A percentile compares a stretch with the other conserved stretches of the same genome.
These are phyloP conservation scores for Carapus acus DNA, from an alignment of 2,797 vertebrate species.

Conservation along the genomic window DNA sequence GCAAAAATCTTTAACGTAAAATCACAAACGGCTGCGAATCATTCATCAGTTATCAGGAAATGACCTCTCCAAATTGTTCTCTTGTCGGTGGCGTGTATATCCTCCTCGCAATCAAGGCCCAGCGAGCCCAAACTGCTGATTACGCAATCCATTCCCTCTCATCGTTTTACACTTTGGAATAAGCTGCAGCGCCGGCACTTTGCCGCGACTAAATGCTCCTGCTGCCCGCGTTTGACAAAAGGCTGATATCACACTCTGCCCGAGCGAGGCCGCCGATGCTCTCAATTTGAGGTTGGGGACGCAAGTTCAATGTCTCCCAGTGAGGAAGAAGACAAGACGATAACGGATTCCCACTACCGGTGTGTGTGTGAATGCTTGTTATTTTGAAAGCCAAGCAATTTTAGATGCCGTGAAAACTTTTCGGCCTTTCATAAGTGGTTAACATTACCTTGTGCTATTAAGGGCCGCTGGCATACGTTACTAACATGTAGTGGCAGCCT, in stretches of 20 bases:
- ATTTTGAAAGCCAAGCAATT: too few species aligned
- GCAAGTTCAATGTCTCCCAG: not conserved
- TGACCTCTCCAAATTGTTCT: too few species aligned
- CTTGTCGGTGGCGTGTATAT: too few species aligned
- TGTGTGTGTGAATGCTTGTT: too few species aligned
- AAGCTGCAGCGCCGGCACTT: not conserved
- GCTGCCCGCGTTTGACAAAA: constrained; percentile 5
- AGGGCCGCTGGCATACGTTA: constrained; percentile 7
- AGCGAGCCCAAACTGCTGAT: constrained; percentile 1
- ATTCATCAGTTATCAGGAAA: too few species aligned
- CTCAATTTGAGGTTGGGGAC: not conserved
- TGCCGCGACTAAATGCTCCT: not conserved
- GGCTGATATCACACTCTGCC: constrained; percentile 15
- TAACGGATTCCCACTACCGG: constrained; percentile 8
- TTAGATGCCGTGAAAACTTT: too few species aligned
- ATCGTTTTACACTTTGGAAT: constrained; percentile 2
- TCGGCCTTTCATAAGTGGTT: constrained; percentile 18
- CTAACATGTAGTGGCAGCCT: constrained; percentile 59
- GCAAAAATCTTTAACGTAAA: too few species aligned
- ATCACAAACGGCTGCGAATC: too few species aligned
- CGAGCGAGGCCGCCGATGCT: not conserved
- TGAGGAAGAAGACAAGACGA: constrained; percentile 5
- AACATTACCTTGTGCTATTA: constrained; percentile 4
- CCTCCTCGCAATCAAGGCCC: too few species aligned
- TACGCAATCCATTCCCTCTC: not conserved